phyloP scores from a whole-genome alignment of 2,113 vertebrate species.

The Alligator mississippiensis region DNA sequence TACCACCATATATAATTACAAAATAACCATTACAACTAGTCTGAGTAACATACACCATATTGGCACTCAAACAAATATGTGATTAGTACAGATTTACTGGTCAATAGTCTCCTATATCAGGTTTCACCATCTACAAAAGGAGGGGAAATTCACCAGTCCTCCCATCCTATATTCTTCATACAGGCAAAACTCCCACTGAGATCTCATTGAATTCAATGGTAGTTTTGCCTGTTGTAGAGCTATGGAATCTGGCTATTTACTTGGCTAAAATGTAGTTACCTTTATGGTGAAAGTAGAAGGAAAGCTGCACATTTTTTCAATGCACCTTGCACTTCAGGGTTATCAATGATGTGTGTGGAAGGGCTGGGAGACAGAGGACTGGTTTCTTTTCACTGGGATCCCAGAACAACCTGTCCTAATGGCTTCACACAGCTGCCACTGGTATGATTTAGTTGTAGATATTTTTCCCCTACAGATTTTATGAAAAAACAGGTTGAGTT shows the following conservation, averaged over 20 bases:
- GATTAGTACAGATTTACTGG: not conserved
- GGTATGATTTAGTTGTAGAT: not conserved
- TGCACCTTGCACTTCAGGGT: not conserved
- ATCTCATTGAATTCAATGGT: not conserved
- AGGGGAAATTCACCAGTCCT: not conserved
- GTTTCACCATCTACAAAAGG: not conserved
- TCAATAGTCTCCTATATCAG: not conserved
- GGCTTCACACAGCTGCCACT: not conserved
- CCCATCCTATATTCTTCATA: not conserved
- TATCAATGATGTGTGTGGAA: not conserved
- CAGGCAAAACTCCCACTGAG: not conserved
- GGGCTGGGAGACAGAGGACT: not conserved
- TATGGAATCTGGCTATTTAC: not conserved
- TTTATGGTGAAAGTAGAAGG: not conserved
- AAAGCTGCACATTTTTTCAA: not conserved
- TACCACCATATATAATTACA: not conserved
- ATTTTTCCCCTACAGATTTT: not conserved
- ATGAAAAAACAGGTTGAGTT: not conserved
- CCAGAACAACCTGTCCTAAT: not conserved
- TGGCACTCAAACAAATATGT: not conserved
- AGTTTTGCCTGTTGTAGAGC: not conserved
- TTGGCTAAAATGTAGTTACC: not conserved
- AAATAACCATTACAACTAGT: not conserved
- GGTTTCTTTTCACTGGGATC: not conserved
- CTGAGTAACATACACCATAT: accelerated